These are phyloP conservation scores for Spinibarbus caldwelli DNA, from an alignment of 2,797 vertebrate genomes.

Conservation along the genomic window DNA sequence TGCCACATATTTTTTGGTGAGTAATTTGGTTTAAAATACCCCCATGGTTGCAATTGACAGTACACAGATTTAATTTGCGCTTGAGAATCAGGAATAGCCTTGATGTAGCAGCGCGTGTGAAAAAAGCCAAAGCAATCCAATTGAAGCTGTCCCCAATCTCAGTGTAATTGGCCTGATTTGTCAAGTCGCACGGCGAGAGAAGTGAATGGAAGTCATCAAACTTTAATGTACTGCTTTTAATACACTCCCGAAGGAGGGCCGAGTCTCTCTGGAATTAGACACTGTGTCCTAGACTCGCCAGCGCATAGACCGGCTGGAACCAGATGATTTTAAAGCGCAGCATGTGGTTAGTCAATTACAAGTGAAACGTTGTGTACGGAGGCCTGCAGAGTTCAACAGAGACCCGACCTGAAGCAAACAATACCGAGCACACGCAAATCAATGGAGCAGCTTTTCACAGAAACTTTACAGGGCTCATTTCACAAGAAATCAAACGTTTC, in stretches of 20 bases:
- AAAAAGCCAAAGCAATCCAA: slow-evolving; percentile 40
- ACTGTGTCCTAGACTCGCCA: slow-evolving; percentile 28
- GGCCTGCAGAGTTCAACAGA: slow-evolving; percentile 6
- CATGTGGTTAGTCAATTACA: neutral
- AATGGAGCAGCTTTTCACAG: neutral
- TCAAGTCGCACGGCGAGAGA: slow-evolving; percentile 51
- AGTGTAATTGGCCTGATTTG: slow-evolving; percentile 65
- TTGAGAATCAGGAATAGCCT: slow-evolving; percentile 29
- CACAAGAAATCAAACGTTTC: neutral
- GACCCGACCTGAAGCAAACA: neutral
- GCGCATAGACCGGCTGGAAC: neutral
- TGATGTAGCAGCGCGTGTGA: slow-evolving; percentile 32
- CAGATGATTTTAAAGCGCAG: slow-evolving; percentile 22
- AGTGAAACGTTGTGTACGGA: neutral
- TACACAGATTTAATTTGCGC: slow-evolving; percentile 1
- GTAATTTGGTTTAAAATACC: neutral
- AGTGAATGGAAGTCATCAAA: slow-evolving; percentile 64
- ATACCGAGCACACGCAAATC: neutral
- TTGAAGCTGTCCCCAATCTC: slow-evolving; percentile 59
- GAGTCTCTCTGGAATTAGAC: slow-evolving; percentile 46
- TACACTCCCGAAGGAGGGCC: slow-evolving; percentile 53
- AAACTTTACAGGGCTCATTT: slow-evolving; percentile 4
- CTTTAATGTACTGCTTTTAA: slow-evolving; percentile 64
- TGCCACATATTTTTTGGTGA: neutral
- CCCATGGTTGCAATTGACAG: neutral